Evolutionary conservation across 2,888 invertebrate genomes (phyloP).

Genomic region (Halictus quadricinctus): DNA sequence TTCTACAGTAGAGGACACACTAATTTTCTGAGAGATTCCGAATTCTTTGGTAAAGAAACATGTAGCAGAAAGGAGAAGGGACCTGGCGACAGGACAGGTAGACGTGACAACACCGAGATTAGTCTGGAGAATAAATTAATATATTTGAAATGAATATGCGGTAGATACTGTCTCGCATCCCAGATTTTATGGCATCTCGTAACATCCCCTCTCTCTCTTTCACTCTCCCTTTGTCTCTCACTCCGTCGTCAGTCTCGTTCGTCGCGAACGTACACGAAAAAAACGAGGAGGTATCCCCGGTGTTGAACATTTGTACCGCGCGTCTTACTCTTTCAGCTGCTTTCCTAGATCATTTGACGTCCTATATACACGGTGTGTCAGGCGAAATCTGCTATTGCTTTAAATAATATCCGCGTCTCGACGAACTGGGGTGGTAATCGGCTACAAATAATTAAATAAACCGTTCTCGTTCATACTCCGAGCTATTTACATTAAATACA

Average conservation of each 20-base stretch:
- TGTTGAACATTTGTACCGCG: constrained; percentile 52
- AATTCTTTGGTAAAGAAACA: not conserved
- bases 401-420: constrained; percentile 77
- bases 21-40: not conserved
- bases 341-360: constrained; percentile 43
- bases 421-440: constrained; percentile 75
- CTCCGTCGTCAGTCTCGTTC: constrained; percentile 20
- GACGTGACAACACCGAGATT: constrained; percentile 47
- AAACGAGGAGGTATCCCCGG: constrained; percentile 40
- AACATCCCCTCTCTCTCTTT: constrained; percentile 56
- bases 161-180: constrained; percentile 80
- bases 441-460: constrained; percentile 72
- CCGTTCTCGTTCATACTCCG: constrained; percentile 65
- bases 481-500: constrained; percentile 81
- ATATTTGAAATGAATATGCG: constrained; percentile 82
- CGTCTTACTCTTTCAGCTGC: constrained; percentile 32
- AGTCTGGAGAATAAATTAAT: constrained; percentile 82
- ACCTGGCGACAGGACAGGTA: constrained; percentile 19
- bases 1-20: not conserved
- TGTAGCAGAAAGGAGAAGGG: not conserved
- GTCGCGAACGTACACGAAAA: constrained; percentile 7
- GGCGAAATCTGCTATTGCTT: constrained; percentile 78
- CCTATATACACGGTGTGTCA: constrained; percentile 63
- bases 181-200: constrained; percentile 76
- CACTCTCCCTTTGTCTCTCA: not conserved